Base-by-base conservation (phyloP, 1,140 invertebrate genomes). In the Eriosoma lanigerum region DNA sequence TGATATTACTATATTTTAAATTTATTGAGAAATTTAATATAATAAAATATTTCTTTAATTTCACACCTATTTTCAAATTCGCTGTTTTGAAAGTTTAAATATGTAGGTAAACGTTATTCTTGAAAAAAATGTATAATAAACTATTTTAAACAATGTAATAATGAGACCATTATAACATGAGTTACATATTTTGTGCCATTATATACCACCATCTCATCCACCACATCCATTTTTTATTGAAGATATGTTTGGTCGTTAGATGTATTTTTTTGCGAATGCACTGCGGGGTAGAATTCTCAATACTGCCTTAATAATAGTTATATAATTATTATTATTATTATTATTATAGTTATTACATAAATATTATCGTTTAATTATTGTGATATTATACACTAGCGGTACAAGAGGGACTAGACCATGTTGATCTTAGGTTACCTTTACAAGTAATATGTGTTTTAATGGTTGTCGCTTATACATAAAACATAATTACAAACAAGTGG, bases 361-460 rank as follows among this genome's bases (percentile, higher is more conserved):
- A 46, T 46, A 24, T 62, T 15, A 48, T 48, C 9, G 46, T 48
- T 38, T 8, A 38, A 48, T 12, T 48, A 15, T 48, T 48, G 13
- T 12, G n/a, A n/a, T 70, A 73, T 73, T 73, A 32, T 56, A 54
- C 3, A 50, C 0, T 38, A 19, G 17, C 56, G 15, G 29, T 62
- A 60, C 38, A 62, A 46, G 29, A 32, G 60, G 29, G 75, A 62
- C 75, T 78, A 78, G 75, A 78, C 24, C 21, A 19, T 17, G 38
- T 50, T 50, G 9, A 70, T 10, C 24, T 50, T 72, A 52, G 46
- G 68, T 68, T 68, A 68, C 66, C 21, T 68, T 68, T 68, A 68
- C 44, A 68, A 68, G 44, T 56, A 68, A 9, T 21, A 66, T 9
- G 19, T 48, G 10, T 48, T 68, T 15, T 48, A 68, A 26, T 2